Evolutionary conservation across 1,140 invertebrate species (phyloP), one percentile per base, ranked within the genome.

Genomic region (Drosophila dunni): DNA sequence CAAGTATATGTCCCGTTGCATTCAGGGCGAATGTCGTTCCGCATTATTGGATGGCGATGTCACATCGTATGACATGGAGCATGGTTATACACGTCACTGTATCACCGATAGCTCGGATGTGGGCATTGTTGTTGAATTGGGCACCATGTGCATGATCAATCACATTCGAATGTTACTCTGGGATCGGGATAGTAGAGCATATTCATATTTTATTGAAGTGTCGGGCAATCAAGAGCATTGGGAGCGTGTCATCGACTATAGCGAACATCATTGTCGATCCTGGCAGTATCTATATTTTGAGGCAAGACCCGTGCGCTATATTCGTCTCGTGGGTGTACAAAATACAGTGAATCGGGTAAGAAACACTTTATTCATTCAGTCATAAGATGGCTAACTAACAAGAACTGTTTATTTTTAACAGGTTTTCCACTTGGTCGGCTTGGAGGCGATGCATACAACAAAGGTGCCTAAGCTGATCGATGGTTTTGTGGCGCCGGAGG

Each of bases 221-320:
- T 99, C 98, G 0, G 97, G 99, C 93, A 97, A 99, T 94, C 96
- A 97, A 92, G 97, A 97, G 93, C 97, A 99, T 92, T 99, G 98
- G 98, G 95, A 97, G 60, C 94, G 96, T 66, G 96, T 99, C 34
- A 95, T 99, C 46, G 98, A 99, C 93, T 96, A 99, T 93, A 96
- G 96, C 56, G 93, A 95, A 57, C 99, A 97, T 93, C 95, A 96
- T 91, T 99, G 99, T 91, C 95, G 98, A 58, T 99, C 98, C 13
- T 99, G 98, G 97, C 99, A 99, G 93, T 96, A 96, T 92, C 94
- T 99, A 17, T 98, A 98, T 93, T 99, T 99, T 93, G 94, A 96
- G 73, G 94, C 97, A 7, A 93, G 97, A 62, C 98, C 99, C 60
- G 97, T 98, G 50, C 94, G 95, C 79, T 99, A 96, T 92, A 96